These are phyloP conservation scores for Teleogryllus oceanicus DNA, from an alignment of 2,888 invertebrate species.

Conservation along the genomic window DNA sequence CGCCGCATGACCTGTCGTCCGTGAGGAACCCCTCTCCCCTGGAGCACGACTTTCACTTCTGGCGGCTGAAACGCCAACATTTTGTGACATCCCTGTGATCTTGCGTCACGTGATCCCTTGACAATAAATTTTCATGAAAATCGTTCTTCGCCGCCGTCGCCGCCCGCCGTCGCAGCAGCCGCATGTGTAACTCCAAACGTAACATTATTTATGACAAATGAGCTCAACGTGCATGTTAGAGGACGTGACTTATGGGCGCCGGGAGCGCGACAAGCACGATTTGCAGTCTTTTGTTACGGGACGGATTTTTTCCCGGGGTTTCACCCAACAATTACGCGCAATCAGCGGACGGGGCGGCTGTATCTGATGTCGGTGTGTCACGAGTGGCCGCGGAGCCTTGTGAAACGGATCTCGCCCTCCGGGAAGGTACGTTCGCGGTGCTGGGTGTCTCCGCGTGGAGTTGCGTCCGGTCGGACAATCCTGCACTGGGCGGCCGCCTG, in stretches of 20 bases:
- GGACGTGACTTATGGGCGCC: background rate
- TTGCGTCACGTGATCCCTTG: background rate
- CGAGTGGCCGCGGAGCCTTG: background rate
- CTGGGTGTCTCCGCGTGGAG: too few relatives aligned
- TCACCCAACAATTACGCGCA: constrained; percentile 18
- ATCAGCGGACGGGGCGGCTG: background rate
- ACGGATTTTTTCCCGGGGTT: background rate
- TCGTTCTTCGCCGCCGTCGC: background rate
- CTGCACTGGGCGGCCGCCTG: too few relatives aligned
- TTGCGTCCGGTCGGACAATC: too few relatives aligned
- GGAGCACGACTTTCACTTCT: constrained; percentile 1
- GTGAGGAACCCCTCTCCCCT: background rate
- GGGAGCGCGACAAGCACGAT: background rate
- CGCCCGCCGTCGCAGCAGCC: background rate
- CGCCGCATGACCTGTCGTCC: constrained; percentile 9
- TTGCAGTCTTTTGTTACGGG: constrained; percentile 7
- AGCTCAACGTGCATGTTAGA: background rate
- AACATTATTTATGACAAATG: constrained; percentile 11
- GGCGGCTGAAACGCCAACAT: background rate
- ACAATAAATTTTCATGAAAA: constrained; percentile 7
- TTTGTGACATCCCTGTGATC: background rate
- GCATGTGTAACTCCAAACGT: background rate
- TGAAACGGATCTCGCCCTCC: background rate
- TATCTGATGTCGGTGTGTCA: constrained; percentile 18
- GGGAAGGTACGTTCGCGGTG: too few relatives aligned